Evolutionary conservation across 2,113 vertebrate species (phyloP), one percentile per base, ranked within the genome.

Genomic region (Sprattus sprattus): DNA sequence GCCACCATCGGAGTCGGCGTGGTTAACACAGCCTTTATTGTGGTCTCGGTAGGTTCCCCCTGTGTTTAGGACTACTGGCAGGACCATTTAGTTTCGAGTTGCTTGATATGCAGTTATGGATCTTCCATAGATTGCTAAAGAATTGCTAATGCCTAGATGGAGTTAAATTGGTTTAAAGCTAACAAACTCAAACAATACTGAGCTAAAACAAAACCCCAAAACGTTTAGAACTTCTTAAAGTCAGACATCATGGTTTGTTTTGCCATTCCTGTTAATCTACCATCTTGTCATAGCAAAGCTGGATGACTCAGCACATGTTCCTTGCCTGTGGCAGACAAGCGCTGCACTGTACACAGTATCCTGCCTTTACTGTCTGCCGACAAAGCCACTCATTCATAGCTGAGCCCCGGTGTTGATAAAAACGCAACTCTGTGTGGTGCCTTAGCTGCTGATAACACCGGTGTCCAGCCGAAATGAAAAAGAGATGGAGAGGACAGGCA

Each of bases 1-100:
- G 98, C 98, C 88, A 99, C 98, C 88, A 99, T 99, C 0, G 98
- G 98, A 81, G 93, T 97, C 0, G 98, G 98, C 0, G 97, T 97
- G 0, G 97, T 99, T 22, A 99, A 99, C 89, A 98, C 97, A 0
- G 98, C 98, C 32, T 99, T 99, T 92, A 99, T 98, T 0, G 97
- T 99, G 0, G 97, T 99, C 39, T 99, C 98, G 86, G 98, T 99
- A 89, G 96, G 97, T 96, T 9, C 47, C 10, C n/a, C 11, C 9
- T 20, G 0, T 2, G 75, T 2, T 18, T 18, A 54, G 18, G 18
- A 54, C 52, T 16, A 54, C 52, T 18, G 15, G 4, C 22, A 20
- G 20, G 22, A 22, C 54, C 6, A 60, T 60, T 5, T 6, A 22
- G 54, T 7, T 60, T 22, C 20, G 71, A 39, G 25, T 1, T 32